A percentile compares a stretch with the other conserved stretches of the same genome.
Conservation (phyloP, 1,140 invertebrate genomes). For the Adelges cooleyi region DNA sequence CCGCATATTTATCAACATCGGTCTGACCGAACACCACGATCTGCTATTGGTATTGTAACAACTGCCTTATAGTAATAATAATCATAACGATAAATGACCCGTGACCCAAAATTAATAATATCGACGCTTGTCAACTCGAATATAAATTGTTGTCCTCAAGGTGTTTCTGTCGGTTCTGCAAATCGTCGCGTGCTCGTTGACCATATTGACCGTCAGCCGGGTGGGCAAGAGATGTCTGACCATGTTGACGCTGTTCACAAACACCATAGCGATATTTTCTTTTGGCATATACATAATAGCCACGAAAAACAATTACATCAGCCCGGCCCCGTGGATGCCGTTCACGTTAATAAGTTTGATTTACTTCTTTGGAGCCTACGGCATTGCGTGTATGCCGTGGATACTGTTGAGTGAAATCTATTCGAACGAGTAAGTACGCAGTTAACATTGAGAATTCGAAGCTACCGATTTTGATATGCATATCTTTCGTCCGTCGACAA, state of each 20-base stretch:
- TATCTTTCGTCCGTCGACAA: no score
- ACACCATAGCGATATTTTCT: neutral
- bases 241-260: neutral
- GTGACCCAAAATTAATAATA: no score
- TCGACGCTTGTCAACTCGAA: no score
- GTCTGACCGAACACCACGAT: neutral
- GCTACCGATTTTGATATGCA: no score
- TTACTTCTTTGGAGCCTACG: slow-evolving; percentile 27
- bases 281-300: slow-evolving; percentile 8
- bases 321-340: slow-evolving; percentile 26
- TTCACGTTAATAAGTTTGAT: slow-evolving; percentile 24
- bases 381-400: slow-evolving; percentile 30
- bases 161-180: neutral
- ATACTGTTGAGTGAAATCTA: slow-evolving; percentile 32
- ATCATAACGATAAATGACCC: no score
- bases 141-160: no score
- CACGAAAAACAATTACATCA: neutral
- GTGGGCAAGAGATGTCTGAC: slow-evolving; percentile 27
- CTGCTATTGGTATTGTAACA: neutral
- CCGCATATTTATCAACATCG: neutral
- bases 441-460: no score
- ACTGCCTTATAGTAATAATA: no score
- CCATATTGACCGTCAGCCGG: neutral
- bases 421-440: slow-evolving; percentile 30
- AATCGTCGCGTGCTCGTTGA: neutral